Percentiles rank a stretch among this genome's conserved stretches.
Evolutionary conservation across 92 coral and sea anemone genomes (phyloP).

Genomic region (Isaurus tuberculatus): DNA sequence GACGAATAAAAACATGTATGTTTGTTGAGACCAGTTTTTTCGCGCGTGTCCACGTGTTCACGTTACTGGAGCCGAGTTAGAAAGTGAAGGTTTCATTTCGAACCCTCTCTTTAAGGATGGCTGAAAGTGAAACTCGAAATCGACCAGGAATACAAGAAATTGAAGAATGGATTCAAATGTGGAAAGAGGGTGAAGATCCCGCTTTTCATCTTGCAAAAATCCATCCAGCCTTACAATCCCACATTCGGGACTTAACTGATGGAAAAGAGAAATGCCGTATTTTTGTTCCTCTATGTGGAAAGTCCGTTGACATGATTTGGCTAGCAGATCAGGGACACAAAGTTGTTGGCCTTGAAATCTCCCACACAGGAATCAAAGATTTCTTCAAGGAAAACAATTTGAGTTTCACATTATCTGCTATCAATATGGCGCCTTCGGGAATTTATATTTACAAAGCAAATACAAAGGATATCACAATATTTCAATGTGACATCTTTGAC

Average conservation of each 20-base stretch:
- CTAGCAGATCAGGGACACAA: conserved; percentile 72
- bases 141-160: conserved; percentile 24
- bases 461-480: conserved; percentile 64
- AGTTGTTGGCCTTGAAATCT: conserved; percentile 61
- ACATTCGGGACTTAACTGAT: conserved; percentile 49
- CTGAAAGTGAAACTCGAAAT: neutral
- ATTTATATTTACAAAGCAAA: conserved; percentile 72
- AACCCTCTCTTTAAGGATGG: neutral
- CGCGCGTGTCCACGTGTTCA: too few species aligned
- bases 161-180: conserved; percentile 44
- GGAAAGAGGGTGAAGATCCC: conserved; percentile 43
- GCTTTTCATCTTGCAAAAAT: conserved; percentile 17
- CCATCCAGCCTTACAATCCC: conserved; percentile 47
- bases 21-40: too few species aligned
- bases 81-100: too few species aligned
- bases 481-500: conserved; percentile 49
- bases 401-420: conserved; percentile 58
- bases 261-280: conserved; percentile 51
- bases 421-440: conserved; percentile 71
- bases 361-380: conserved; percentile 48
- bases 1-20: too few species aligned
- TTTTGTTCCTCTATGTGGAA: conserved; percentile 72
- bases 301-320: conserved; percentile 61
- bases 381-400: conserved; percentile 61
- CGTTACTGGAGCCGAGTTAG: too few species aligned